Percentiles rank a stretch among this genome's conserved stretches.
These are phyloP conservation scores for Suricata suricatta DNA, from an alignment of 2,113 vertebrate species.

Conservation along the genomic window DNA sequence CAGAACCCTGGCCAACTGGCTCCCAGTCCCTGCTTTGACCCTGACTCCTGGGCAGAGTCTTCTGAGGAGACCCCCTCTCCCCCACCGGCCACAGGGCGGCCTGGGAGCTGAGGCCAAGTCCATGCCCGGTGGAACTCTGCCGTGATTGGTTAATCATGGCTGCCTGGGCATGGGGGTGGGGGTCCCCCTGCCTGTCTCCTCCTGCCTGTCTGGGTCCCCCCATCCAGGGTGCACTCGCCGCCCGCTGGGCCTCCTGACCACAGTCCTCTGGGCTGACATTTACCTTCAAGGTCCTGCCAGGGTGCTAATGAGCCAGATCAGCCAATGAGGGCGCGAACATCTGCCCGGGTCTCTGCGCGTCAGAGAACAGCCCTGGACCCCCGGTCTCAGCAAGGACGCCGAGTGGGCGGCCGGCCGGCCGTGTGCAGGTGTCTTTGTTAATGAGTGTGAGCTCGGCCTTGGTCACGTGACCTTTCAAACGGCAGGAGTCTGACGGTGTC, in stretches of 20 bases:
- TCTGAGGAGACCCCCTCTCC: neutral
- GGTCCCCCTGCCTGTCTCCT: neutral
- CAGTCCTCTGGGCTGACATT: neutral
- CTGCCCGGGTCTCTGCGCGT: neutral
- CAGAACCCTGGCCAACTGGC: neutral
- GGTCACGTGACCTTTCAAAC: slow-evolving; percentile 71
- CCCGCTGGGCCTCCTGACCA: accelerated
- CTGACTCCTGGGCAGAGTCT: no score
- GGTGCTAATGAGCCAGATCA: neutral
- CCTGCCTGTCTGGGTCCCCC: neutral
- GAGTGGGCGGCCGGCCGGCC: accelerated
- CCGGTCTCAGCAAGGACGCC: neutral
- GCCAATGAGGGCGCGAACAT: neutral
- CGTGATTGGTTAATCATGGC: accelerated
- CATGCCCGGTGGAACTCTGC: neutral
- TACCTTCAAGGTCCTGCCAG: neutral
- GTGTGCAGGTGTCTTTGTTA: neutral
- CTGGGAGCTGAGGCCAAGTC: neutral
- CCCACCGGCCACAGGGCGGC: neutral
- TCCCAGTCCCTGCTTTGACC: neutral
- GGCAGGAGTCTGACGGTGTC: neutral
- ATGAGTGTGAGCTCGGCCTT: slow-evolving; percentile 1
- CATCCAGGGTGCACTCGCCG: neutral
- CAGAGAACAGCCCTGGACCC: neutral
- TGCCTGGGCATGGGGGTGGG: accelerated